Evolutionary conservation across 2,797 vertebrate genomes (phyloP).

Genomic region (Mallotus villosus): DNA sequence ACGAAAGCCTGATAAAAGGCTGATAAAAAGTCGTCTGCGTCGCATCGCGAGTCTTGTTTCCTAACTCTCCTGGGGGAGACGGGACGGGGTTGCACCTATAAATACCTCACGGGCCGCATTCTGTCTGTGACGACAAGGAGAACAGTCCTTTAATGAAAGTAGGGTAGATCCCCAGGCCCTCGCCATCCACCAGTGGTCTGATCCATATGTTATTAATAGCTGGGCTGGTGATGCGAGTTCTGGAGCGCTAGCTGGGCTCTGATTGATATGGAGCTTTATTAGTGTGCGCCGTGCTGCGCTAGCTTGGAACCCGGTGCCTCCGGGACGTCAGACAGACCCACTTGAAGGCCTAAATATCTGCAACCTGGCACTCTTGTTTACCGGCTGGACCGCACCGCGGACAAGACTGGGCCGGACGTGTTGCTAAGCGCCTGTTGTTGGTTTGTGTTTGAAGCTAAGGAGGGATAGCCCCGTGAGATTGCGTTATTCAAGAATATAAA

Average conservation of each 20-base stretch:
- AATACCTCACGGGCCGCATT: constrained; percentile 72
- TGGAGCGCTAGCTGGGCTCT: constrained; percentile 41
- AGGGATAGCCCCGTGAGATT: constrained; percentile 45
- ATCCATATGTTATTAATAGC: constrained; percentile 84
- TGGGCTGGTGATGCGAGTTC: constrained; percentile 29
- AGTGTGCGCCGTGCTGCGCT: constrained; percentile 33
- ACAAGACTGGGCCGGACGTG: neutral
- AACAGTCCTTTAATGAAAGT: constrained; percentile 75
- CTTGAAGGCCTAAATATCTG: constrained; percentile 54
- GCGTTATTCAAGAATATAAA: constrained; percentile 75
- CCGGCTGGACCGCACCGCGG: constrained; percentile 22
- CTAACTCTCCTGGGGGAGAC: constrained; percentile 13
- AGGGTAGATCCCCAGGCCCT: constrained; percentile 78
- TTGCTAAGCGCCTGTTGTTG: constrained; percentile 40
- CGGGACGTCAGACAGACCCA: constrained; percentile 43
- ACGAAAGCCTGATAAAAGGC: constrained; percentile 14
- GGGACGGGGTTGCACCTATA: constrained; percentile 60
- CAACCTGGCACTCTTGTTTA: constrained; percentile 40
- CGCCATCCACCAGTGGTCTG: constrained; percentile 70
- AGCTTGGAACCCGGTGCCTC: constrained; percentile 45
- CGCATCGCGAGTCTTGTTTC: constrained; percentile 34
- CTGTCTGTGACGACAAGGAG: constrained; percentile 56
- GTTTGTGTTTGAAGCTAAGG: constrained; percentile 23
- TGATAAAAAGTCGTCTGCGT: constrained; percentile 10
- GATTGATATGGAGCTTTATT: constrained; percentile 72